phyloP scores from a whole-genome alignment of 2,888 invertebrate genomes.

The Cactoblastis cactorum region DNA sequence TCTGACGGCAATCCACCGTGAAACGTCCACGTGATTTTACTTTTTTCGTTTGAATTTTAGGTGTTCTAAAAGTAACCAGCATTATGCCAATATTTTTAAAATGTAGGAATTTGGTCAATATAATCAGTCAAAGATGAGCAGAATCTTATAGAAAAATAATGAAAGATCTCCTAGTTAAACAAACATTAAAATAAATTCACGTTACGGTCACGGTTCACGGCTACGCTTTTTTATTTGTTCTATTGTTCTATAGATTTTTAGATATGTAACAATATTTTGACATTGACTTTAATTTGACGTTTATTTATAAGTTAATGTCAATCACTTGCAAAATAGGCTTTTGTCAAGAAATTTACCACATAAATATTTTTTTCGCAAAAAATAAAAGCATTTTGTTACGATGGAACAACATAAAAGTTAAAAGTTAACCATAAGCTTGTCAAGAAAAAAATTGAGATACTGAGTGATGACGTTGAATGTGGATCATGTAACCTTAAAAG shows the following conservation, averaged over 20 bases:
- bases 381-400: constrained; percentile 33
- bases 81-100: neutral
- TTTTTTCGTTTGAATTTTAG: constrained; percentile 49
- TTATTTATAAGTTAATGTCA: constrained; percentile 20
- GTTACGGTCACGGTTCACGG: no score
- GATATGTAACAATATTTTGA: constrained; percentile 27
- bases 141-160: neutral
- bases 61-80: constrained; percentile 62
- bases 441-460: constrained; percentile 29
- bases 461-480: constrained; percentile 68
- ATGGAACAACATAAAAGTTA: constrained; percentile 32
- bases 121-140: neutral
- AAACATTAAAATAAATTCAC: no score
- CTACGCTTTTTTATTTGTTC: neutral
- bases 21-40: constrained; percentile 69
- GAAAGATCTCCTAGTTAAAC: no score
- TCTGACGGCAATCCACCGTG: constrained; percentile 49
- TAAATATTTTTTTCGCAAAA: constrained; percentile 23
- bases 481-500: constrained; percentile 73
- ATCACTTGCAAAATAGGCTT: constrained; percentile 27
- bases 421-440: constrained; percentile 20
- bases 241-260: constrained; percentile 15
- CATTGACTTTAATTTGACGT: constrained; percentile 17
- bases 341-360: constrained; percentile 23
- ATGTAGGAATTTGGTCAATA: neutral